Evolutionary conservation across 2,888 invertebrate genomes (phyloP).

Genomic region (Drosophila parthenogenetica): DNA sequence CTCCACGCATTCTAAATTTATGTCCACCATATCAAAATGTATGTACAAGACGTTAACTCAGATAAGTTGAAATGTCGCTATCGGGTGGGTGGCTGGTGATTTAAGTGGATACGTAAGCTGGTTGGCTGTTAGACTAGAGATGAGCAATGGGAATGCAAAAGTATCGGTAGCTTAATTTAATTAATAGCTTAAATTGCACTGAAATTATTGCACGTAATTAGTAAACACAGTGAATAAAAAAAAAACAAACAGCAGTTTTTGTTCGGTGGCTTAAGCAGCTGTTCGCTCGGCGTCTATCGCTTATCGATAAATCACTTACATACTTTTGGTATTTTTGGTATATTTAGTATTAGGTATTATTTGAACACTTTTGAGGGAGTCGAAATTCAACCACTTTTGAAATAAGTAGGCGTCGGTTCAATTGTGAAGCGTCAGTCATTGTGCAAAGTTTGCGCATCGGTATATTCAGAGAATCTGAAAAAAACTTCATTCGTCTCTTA

Average conservation of each 20-base stretch:
- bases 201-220: constrained; percentile 25
- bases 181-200: not conserved
- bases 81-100: constrained; percentile 10
- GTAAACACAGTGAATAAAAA: constrained; percentile 2
- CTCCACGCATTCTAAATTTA: constrained; percentile 70
- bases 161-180: constrained; percentile 24
- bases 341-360: not conserved
- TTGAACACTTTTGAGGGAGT: constrained; percentile 14
- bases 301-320: not conserved
- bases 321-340: not conserved
- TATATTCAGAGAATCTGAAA: constrained; percentile 45
- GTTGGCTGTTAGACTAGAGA: constrained; percentile 35
- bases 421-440: constrained; percentile 66
- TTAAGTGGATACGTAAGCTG: constrained; percentile 10
- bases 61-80: constrained; percentile 40
- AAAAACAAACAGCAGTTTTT: constrained; percentile 13
- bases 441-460: constrained; percentile 64
- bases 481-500: constrained; percentile 47
- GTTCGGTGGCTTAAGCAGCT: constrained; percentile 36
- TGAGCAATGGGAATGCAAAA: constrained; percentile 23
- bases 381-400: constrained; percentile 69
- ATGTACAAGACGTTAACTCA: constrained; percentile 16
- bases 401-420: constrained; percentile 78
- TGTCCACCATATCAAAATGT: constrained; percentile 66
- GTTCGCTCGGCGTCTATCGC: constrained; percentile 1